Percentiles rank a stretch among this genome's conserved stretches.
These are phyloP conservation scores for Morus bassanus DNA, from an alignment of 2,797 vertebrate genomes.

Conservation along the genomic window DNA sequence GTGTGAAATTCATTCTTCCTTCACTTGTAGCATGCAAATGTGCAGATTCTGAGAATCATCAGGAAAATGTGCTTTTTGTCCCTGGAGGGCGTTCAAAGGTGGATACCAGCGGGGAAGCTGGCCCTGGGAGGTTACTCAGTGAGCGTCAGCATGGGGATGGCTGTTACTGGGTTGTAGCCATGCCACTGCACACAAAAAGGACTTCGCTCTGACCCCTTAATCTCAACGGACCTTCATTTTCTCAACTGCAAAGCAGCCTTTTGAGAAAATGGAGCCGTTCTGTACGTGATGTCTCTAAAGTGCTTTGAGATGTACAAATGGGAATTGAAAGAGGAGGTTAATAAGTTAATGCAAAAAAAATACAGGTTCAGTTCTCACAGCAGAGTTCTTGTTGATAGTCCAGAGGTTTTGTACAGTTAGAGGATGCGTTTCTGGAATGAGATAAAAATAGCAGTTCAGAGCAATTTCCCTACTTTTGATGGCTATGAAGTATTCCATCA, in stretches of 20 bases:
- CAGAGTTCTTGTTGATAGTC: not conserved
- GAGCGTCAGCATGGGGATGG: not conserved
- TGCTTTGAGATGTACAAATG: not conserved
- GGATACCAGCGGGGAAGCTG: not conserved
- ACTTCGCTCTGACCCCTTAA: not conserved
- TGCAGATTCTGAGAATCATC: not conserved
- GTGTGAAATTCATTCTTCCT: not conserved
- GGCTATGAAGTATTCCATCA: not conserved
- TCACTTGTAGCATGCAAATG: not conserved
- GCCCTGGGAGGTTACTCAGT: not conserved
- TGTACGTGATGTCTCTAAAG: accelerated
- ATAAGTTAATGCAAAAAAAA: not conserved
- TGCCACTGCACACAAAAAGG: accelerated
- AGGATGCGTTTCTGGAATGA: not conserved
- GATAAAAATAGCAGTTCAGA: not conserved
- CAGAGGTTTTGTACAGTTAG: not conserved
- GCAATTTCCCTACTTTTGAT: not conserved
- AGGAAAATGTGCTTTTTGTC: not conserved
- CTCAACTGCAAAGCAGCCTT: not conserved
- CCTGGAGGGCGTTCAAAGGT: not conserved
- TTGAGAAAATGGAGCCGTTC: not conserved
- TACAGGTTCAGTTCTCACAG: not conserved
- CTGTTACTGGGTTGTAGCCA: not conserved
- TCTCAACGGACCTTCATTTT: not conserved
- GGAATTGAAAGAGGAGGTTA: not conserved